phyloP scores from a whole-genome alignment of 1,140 invertebrate genomes.

The Lethocerus indicus region DNA sequence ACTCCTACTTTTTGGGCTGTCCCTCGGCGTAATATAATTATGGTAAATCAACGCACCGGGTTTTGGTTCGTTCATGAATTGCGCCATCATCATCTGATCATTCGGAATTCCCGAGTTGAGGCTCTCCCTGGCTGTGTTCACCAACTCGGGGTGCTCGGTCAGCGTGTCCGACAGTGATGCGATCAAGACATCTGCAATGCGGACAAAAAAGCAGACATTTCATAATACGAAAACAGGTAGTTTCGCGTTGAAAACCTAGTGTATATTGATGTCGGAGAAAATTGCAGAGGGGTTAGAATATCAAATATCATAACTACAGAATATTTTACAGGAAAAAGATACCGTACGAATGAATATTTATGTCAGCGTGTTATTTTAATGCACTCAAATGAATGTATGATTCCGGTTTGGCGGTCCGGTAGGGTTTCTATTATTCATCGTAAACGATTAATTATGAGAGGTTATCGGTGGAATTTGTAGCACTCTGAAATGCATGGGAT shows the following conservation, averaged over 20 bases:
- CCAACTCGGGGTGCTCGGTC: constrained; percentile 43
- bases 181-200: constrained; percentile 43
- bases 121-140: constrained; percentile 28
- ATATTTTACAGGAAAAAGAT: neutral
- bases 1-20: too few species aligned
- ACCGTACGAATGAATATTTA: neutral
- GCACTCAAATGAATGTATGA: neutral
- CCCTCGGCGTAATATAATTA: too few species aligned
- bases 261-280: neutral
- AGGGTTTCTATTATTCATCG: neutral
- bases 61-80: too few species aligned
- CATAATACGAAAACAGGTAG: neutral
- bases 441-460: neutral
- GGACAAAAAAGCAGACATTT: constrained; percentile 1
- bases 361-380: neutral
- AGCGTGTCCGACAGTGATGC: constrained; percentile 50
- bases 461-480: neutral
- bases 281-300: neutral
- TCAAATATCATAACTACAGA: neutral
- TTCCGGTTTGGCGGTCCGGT: neutral
- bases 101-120: too few species aligned
- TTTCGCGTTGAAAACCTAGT: neutral
- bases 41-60: too few species aligned
- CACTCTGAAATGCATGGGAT: too few species aligned
- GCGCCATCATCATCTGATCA: too few species aligned